Evolutionary conservation across 2,797 vertebrate genomes (phyloP).

Genomic region (Crypturellus tataupa): DNA sequence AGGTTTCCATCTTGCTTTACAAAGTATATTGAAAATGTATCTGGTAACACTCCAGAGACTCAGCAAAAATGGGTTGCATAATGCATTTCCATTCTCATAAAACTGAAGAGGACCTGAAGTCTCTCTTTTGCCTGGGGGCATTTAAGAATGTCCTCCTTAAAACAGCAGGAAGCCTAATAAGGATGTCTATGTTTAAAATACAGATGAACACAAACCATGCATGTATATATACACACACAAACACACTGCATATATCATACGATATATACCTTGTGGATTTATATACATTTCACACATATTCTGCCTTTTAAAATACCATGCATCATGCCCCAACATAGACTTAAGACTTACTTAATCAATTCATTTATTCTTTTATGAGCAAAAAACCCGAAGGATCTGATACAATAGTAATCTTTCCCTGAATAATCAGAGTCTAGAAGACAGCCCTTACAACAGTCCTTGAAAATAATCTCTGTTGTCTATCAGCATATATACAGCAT

Average conservation of each 20-base stretch:
- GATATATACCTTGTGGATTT: neutral
- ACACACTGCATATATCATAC: neutral
- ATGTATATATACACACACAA: neutral
- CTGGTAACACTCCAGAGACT: neutral
- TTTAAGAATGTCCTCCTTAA: neutral
- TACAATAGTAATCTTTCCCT: neutral
- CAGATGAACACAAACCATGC: neutral
- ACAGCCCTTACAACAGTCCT: neutral
- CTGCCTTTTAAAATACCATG: neutral
- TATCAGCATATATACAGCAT: no score
- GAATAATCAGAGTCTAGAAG: neutral
- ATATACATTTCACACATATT: neutral
- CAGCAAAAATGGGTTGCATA: neutral
- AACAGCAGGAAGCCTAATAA: neutral
- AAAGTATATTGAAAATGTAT: slow-evolving; percentile 28
- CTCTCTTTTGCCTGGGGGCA: neutral
- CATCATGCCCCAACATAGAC: neutral
- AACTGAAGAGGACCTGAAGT: neutral
- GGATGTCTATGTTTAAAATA: neutral
- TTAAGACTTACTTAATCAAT: neutral
- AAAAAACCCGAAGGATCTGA: neutral
- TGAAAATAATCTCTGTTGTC: neutral
- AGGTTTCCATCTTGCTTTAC: neutral
- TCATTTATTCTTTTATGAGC: neutral
- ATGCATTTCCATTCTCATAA: neutral